These are phyloP conservation scores for Medauroidea extradentata DNA, from an alignment of 1,140 invertebrate species.

Conservation along the genomic window DNA sequence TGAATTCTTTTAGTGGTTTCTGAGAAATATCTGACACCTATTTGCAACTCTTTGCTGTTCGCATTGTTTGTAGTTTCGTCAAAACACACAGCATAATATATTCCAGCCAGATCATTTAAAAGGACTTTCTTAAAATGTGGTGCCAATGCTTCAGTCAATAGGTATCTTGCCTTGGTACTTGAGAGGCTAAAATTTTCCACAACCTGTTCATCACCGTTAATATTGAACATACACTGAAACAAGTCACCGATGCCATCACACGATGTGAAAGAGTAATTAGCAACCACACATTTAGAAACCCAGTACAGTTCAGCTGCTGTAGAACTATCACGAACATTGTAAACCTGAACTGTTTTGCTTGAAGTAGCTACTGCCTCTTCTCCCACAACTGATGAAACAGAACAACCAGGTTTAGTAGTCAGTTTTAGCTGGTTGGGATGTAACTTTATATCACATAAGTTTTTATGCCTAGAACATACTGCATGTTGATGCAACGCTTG, in stretches of 20 bases:
- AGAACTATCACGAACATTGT: no score
- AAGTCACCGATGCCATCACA: constrained; percentile 13
- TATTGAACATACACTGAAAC: constrained; percentile 14
- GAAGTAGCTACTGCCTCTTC: no score
- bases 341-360: no score
- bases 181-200: neutral
- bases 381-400: no score
- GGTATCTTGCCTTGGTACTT: constrained; percentile 18
- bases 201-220: neutral
- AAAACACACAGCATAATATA: constrained; percentile 16
- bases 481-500: no score
- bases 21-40: constrained; percentile 22
- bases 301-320: no score
- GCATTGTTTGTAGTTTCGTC: constrained; percentile 25
- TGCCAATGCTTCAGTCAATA: constrained; percentile 24
- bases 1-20: constrained; percentile 13
- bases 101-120: constrained; percentile 14
- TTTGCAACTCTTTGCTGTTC: constrained; percentile 22
- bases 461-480: no score
- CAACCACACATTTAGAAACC: no score
- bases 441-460: no score
- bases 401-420: no score
- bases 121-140: constrained; percentile 22
- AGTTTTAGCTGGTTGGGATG: no score
- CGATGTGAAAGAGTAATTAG: constrained; percentile 2